Conservation (phyloP, 2,797 vertebrate species). For the Pangasius mekongensis region DNA sequence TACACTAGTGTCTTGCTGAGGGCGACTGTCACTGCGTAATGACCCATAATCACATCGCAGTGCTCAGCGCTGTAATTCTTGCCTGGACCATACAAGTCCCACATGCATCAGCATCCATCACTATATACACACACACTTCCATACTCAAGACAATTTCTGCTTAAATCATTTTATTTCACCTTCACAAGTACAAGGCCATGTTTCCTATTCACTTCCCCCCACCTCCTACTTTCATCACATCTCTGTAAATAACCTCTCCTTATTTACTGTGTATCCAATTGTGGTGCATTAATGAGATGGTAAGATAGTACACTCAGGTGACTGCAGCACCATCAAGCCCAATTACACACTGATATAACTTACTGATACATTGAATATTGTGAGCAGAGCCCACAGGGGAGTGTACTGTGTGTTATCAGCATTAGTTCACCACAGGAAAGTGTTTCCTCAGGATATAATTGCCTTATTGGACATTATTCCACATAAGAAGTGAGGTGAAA, state of each 20-base stretch:
- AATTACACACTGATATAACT: slow-evolving; percentile 71
- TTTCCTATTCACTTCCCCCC: slow-evolving; percentile 45
- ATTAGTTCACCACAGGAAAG: slow-evolving; percentile 56
- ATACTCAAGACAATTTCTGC: slow-evolving; percentile 6
- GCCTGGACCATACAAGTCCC: slow-evolving; percentile 22
- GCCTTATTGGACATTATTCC: slow-evolving; percentile 18
- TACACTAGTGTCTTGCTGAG: slow-evolving; percentile 48
- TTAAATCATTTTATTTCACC: slow-evolving; percentile 22
- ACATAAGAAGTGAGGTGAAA: slow-evolving; percentile 52
- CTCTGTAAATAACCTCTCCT: slow-evolving; percentile 16
- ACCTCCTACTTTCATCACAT: slow-evolving; percentile 11
- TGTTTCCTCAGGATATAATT: background rate
- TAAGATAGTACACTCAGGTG: slow-evolving; percentile 54
- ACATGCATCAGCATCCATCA: slow-evolving; percentile 54
- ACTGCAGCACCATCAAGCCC: slow-evolving; percentile 75
- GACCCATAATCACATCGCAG: slow-evolving; percentile 48
- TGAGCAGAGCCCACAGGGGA: slow-evolving; percentile 45
- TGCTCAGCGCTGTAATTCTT: slow-evolving; percentile 42
- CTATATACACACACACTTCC: slow-evolving; percentile 25
- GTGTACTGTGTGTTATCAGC: slow-evolving; percentile 21
- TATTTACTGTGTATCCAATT: slow-evolving; percentile 62
- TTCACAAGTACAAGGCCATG: background rate
- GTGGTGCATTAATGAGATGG: slow-evolving; percentile 73
- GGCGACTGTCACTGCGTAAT: slow-evolving; percentile 38
- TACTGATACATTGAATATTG: slow-evolving; percentile 25